Evolutionary conservation across 2,797 vertebrate species (phyloP).

Genomic region (Vultur gryphus): DNA sequence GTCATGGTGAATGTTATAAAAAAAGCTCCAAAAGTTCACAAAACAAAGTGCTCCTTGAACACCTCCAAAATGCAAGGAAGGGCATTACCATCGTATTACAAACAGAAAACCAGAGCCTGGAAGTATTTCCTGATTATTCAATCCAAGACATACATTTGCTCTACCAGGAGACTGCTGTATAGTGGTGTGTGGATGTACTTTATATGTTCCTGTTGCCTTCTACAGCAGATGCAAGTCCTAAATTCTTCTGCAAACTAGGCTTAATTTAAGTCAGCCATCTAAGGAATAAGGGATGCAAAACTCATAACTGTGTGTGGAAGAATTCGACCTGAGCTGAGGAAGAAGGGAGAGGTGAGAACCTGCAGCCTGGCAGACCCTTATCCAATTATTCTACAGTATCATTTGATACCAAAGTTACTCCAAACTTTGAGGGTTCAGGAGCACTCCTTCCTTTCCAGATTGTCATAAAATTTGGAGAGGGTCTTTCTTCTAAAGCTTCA

Average conservation of each 20-base stretch:
- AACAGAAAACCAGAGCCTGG: neutral
- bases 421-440: neutral
- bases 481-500: neutral
- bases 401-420: neutral
- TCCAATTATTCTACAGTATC: neutral
- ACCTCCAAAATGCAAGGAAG: neutral
- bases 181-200: neutral
- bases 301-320: neutral
- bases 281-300: neutral
- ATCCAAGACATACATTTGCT: neutral
- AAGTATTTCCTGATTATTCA: neutral
- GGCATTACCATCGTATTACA: neutral
- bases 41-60: neutral
- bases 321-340: neutral
- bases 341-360: neutral
- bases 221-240: neutral
- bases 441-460: neutral
- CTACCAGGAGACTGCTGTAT: neutral
- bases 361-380: neutral
- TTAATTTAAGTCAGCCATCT: neutral
- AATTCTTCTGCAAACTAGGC: neutral
- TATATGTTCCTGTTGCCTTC: neutral
- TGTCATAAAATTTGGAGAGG: neutral
- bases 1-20: neutral
- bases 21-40: neutral